Evolutionary conservation across 2,797 vertebrate species (phyloP).

Genomic region (Urosaurus nigricauda): DNA sequence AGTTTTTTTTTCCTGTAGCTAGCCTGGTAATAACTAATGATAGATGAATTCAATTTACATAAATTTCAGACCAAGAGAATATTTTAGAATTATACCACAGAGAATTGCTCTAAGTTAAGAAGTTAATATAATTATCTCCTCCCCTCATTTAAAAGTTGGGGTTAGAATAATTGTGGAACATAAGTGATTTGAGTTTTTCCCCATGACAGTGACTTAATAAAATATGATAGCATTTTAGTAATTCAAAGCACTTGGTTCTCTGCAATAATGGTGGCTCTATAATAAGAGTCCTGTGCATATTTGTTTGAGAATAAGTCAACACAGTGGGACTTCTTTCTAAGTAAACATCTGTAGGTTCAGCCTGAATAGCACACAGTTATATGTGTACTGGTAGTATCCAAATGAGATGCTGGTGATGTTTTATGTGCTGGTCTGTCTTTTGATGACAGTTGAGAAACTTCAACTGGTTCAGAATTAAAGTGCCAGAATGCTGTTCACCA

Average conservation of each 20-base stretch:
- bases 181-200: conserved; percentile 90
- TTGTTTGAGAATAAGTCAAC: conserved; percentile 11
- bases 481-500: not conserved
- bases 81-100: conserved; percentile 92
- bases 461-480: not conserved
- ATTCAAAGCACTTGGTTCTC: conserved; percentile 75
- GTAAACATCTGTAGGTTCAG: not conserved
- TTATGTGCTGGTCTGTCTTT: not conserved
- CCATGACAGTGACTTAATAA: conserved; percentile 83
- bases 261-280: conserved; percentile 42
- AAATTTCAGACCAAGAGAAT: conserved; percentile 94
- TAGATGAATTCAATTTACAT: conserved; percentile 98
- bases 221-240: conserved; percentile 84
- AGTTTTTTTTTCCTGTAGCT: conserved; percentile 85
- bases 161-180: conserved; percentile 92
- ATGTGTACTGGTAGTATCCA: not conserved
- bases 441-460: not conserved
- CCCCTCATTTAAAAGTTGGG: conserved; percentile 88
- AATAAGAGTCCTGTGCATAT: not conserved
- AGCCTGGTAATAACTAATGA: conserved; percentile 92
- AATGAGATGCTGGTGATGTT: not conserved
- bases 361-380: not conserved
- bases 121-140: conserved; percentile 96
- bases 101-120: conserved; percentile 96
- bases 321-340: conserved; percentile 1